A percentile compares a stretch with the other conserved stretches of the same genome.
Evolutionary conservation across 2,888 invertebrate genomes (phyloP).

Genomic region (Pristionchus mayeri): DNA sequence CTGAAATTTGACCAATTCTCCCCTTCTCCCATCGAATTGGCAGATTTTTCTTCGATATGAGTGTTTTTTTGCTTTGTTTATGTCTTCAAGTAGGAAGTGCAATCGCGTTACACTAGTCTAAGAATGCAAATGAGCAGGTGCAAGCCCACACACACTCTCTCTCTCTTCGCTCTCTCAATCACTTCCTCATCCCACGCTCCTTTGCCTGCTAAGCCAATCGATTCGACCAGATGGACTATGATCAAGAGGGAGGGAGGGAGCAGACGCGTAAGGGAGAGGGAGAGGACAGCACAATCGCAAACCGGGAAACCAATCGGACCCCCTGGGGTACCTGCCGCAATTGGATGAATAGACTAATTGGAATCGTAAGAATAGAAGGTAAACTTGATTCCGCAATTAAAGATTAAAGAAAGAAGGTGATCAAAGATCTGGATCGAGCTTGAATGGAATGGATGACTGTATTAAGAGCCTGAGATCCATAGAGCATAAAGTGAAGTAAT

Average conservation of each 20-base stretch:
- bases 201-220: not conserved
- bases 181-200: not conserved
- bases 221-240: slow-evolving; percentile 5
- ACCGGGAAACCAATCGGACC: not conserved
- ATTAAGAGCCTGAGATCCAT: too few species aligned
- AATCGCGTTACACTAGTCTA: not conserved
- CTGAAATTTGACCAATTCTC: slow-evolving; percentile 26
- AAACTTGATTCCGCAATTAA: too few species aligned
- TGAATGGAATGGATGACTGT: too few species aligned
- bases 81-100: not conserved
- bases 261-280: not conserved
- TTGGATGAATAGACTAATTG: not conserved
- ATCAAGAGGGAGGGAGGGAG: not conserved
- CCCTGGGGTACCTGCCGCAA: not conserved
- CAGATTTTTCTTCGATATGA: not conserved
- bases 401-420: not conserved
- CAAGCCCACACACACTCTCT: not conserved
- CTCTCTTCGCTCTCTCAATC: not conserved
- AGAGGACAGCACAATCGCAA: not conserved
- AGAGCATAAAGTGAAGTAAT: too few species aligned
- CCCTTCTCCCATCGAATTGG: not conserved
- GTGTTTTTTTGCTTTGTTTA: too few species aligned
- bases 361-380: not conserved
- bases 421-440: too few species aligned
- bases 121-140: not conserved